Conservation (phyloP, 1,140 invertebrate genomes). For the Polypedilum pembai region DNA sequence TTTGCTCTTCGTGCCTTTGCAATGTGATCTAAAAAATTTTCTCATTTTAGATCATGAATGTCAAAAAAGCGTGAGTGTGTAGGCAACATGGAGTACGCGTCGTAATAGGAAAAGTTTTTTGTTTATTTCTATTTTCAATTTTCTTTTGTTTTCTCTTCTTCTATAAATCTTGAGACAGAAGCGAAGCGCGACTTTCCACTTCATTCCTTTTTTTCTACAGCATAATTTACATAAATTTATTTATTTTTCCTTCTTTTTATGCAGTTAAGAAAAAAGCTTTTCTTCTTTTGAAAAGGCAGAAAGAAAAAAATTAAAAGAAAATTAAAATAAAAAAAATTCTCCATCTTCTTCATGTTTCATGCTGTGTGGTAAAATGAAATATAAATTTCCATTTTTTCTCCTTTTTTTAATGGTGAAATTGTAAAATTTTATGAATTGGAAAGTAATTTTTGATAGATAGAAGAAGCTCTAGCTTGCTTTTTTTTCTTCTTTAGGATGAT, state of each 20-base stretch:
- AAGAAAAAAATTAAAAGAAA: too few species aligned
- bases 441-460: not conserved
- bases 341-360: too few species aligned
- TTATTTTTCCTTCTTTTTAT: not conserved
- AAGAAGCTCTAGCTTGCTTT: not conserved
- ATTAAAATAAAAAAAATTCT: too few species aligned
- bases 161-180: not conserved
- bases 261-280: not conserved
- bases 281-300: not conserved
- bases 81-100: constrained; percentile 3
- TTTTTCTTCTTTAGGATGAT: not conserved
- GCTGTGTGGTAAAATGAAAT: too few species aligned
- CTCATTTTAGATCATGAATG: too few species aligned
- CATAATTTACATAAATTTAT: constrained; percentile 14
- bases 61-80: not conserved
- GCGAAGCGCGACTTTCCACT: not conserved
- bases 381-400: too few species aligned
- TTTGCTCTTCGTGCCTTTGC: too few species aligned
- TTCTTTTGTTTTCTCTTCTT: not conserved
- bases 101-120: constrained; percentile 7
- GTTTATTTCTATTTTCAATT: constrained; percentile 19
- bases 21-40: too few species aligned
- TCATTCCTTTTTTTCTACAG: not conserved
- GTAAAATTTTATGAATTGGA: too few species aligned
- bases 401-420: too few species aligned